Evolutionary conservation across 1,140 invertebrate species (phyloP).

Genomic region (Pseudomyrmex gracilis): DNA sequence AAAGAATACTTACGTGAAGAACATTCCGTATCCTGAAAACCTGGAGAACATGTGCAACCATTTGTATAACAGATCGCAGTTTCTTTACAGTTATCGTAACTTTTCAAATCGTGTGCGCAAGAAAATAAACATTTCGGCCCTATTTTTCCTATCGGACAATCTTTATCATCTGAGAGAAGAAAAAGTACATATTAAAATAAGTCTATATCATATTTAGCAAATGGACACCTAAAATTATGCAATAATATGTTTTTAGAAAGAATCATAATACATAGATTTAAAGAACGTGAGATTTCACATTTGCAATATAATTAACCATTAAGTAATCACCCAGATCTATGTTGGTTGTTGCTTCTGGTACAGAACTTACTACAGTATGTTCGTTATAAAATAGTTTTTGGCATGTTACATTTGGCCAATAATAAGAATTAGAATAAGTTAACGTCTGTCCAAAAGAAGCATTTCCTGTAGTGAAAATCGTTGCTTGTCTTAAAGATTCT

Average conservation of each 20-base stretch:
- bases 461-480: not conserved
- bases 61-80: constrained; percentile 46
- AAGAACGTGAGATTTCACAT: no score
- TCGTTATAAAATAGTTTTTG: constrained; percentile 69
- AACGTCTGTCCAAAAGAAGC: no score
- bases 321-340: constrained; percentile 7
- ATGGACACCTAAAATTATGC: no score
- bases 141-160: constrained; percentile 37
- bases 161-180: not conserved
- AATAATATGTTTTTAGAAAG: not conserved
- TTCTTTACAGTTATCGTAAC: not conserved
- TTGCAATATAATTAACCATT: not conserved
- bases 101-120: not conserved
- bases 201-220: not conserved
- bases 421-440: not conserved
- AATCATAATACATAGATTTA: not conserved
- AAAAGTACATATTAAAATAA: not conserved
- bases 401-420: constrained; percentile 61
- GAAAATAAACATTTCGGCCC: constrained; percentile 58
- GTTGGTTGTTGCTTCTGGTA: no score
- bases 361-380: constrained; percentile 24
- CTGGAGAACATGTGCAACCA: constrained; percentile 63
- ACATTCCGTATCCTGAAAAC: constrained; percentile 41
- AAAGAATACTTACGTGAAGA: constrained; percentile 15
- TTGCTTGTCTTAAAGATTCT: not conserved